Base-by-base conservation (phyloP, 2,888 invertebrate species). In the Scaeva pyrastri region DNA sequence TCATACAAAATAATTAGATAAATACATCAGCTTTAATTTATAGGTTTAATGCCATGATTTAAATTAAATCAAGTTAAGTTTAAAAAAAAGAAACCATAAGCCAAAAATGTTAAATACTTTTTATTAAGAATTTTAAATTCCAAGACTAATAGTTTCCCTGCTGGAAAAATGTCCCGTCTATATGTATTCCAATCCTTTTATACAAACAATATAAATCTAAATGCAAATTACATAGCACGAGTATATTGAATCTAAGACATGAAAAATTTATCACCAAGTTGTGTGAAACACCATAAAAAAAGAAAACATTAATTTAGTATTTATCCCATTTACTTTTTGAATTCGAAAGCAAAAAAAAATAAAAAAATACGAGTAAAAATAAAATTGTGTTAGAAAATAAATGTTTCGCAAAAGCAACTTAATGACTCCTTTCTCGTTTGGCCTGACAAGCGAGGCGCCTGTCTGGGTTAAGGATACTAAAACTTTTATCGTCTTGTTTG, bases 401-500 rank as follows among this genome's bases (percentile, higher is more conserved):
- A 68, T 68, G 68, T 68, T 52, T 68, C 52, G 31, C 31, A 52
- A 50, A 58, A 62, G 19, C 19, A 19, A 21, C 16, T 21, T 52
- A 48, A 62, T 77, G 12, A 26, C 26, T 48, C 7, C 36, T 31
- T 0, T 31, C 50, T 48, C 7, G 36, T 31, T 0, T 41, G 60
- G 19, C 50, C 14, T 4, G 4, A 5, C 12, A 12, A 4, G 70
- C 19, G 52, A 62, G 77, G 77, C 77, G 77, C 14, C 77, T 60
- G 70, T 70, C 77, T 77, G 77, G 36, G 60, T 11, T 64, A 41
- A 41, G 26, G 19, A 62, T 52, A 70, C 23, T 77, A 70, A 70
- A 77, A 70, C 39, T 36, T 70, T 70, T 70, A 76, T 76, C 68
- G 76, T 58, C 68, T 56, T 76, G 68, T 76, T 76, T 76, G 48